These are phyloP conservation scores for Neosilurus hyrtlii DNA, from an alignment of 2,797 vertebrate species.

Conservation along the genomic window DNA sequence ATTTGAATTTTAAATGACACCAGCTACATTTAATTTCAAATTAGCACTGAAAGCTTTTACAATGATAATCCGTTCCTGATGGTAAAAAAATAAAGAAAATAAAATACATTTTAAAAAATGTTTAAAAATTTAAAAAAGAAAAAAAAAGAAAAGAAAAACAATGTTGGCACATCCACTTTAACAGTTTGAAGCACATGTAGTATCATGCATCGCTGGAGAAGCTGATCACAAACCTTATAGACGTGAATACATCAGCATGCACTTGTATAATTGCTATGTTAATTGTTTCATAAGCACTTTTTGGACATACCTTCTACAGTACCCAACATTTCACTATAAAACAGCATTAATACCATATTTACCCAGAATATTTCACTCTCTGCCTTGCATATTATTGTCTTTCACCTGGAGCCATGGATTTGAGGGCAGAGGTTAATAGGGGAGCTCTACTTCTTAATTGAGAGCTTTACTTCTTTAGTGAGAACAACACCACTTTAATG, in stretches of 20 bases:
- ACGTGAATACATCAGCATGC: not conserved
- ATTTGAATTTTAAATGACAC: not conserved
- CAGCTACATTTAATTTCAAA: slow-evolving; percentile 11
- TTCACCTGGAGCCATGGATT: not conserved
- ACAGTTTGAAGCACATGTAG: not conserved
- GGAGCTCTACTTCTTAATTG: not conserved
- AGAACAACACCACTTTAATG: not conserved
- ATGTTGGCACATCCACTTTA: not conserved
- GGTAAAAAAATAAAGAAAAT: too few species aligned
- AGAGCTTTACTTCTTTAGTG: not conserved
- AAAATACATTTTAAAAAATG: too few species aligned
- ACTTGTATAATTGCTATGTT: not conserved
- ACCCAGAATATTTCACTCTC: too few species aligned
- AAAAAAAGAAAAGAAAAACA: not conserved
- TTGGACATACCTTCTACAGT: not conserved
- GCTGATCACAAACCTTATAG: not conserved
- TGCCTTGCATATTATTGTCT: not conserved
- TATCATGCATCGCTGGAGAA: not conserved
- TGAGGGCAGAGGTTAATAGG: not conserved
- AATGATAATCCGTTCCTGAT: not conserved
- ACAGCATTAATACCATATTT: too few species aligned
- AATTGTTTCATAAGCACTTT: not conserved
- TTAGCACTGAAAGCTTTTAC: not conserved
- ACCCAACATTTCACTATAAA: not conserved
- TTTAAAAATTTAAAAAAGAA: too few species aligned